Percentiles rank a stretch among this genome's conserved stretches.
phyloP scores from a whole-genome alignment of 1,140 invertebrate species.

The Papilio polytes region DNA sequence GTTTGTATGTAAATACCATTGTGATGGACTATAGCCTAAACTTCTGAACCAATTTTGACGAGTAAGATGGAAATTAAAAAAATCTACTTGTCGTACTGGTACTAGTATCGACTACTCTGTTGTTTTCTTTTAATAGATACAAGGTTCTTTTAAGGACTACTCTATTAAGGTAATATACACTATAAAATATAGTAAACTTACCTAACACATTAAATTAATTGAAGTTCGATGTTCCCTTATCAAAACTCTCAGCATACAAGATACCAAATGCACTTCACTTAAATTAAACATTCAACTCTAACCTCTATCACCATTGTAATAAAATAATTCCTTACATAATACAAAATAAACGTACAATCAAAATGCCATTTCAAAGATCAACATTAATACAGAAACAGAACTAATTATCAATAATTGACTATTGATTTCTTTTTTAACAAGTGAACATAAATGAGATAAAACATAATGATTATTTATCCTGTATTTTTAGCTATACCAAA shows the following conservation, averaged over 20 bases:
- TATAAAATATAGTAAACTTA: background rate
- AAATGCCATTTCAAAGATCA: slow-evolving; percentile 29
- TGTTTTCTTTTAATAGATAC: too few relatives aligned
- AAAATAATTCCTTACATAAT: background rate
- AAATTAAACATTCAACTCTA: background rate
- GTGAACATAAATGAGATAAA: background rate
- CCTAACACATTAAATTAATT: slow-evolving; percentile 30
- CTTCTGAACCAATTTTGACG: too few relatives aligned
- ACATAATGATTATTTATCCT: too few relatives aligned
- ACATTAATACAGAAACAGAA: slow-evolving; percentile 17
- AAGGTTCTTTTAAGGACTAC: too few relatives aligned
- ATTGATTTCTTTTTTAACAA: background rate
- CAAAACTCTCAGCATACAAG: background rate
- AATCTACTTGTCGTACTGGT: too few relatives aligned
- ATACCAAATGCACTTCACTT: slow-evolving; percentile 6
- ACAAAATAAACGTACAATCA: slow-evolving; percentile 2
- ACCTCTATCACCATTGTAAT: background rate
- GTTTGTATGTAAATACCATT: too few relatives aligned
- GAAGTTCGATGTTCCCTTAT: slow-evolving; percentile 32
- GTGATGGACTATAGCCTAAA: too few relatives aligned
- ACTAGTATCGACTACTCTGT: too few relatives aligned
- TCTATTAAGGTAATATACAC: background rate
- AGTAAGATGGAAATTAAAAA: too few relatives aligned
- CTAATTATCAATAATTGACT: background rate
- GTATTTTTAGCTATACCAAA: too few relatives aligned